phyloP scores from a whole-genome alignment of 2,888 invertebrate species.

The Limnephilus lunatus region DNA sequence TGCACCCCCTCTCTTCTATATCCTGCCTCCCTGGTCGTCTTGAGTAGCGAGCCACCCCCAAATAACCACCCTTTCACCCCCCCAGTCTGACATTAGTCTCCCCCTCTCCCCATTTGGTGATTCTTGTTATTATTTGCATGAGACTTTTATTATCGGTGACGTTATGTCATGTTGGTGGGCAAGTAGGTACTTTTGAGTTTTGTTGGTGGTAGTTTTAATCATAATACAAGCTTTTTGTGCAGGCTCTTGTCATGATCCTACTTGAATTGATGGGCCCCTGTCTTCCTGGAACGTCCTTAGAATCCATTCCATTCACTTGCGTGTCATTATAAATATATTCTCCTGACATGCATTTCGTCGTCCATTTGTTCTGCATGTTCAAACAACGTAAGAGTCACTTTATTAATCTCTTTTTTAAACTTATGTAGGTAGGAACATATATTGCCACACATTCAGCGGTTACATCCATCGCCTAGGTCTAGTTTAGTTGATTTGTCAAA shows the following conservation, averaged over 20 bases:
- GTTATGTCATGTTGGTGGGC: neutral
- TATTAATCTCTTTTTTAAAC: too few species aligned
- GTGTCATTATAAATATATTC: too few species aligned
- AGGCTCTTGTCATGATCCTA: neutral
- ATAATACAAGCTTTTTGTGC: neutral
- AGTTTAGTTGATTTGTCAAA: too few species aligned
- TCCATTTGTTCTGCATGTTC: too few species aligned
- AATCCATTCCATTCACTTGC: neutral
- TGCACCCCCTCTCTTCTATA: neutral
- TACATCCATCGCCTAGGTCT: too few species aligned
- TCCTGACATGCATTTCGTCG: too few species aligned
- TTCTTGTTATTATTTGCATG: constrained; percentile 50
- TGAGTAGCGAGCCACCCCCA: constrained; percentile 10
- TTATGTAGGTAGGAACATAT: too few species aligned
- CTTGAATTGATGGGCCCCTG: neutral
- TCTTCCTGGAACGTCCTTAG: neutral
- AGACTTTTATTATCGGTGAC: constrained; percentile 29
- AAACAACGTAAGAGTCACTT: neutral
- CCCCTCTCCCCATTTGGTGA: constrained; percentile 24
- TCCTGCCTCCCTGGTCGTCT: neutral
- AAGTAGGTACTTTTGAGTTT: neutral
- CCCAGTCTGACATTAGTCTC: constrained; percentile 2
- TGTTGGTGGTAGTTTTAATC: neutral
- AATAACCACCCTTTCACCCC: neutral
- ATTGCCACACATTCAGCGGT: too few species aligned